Conservation (phyloP, 2,888 invertebrate genomes). For the Bibio marci region DNA sequence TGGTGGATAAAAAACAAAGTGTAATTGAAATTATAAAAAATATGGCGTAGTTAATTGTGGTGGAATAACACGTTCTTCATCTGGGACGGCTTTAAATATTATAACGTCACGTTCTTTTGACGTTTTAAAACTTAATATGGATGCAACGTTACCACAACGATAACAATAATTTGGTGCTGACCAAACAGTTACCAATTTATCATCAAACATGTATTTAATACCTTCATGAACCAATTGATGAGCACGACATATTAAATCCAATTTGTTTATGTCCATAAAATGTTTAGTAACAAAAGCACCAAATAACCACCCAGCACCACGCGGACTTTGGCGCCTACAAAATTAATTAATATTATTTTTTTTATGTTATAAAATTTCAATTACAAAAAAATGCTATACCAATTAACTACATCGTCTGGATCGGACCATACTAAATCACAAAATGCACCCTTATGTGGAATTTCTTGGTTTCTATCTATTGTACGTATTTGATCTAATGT, state of each 20-base stretch:
- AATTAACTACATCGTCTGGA: constrained; percentile 89
- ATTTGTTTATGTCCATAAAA: constrained; percentile 84
- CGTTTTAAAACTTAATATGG: constrained; percentile 78
- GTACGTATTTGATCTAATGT: constrained; percentile 93
- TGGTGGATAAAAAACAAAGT: no score
- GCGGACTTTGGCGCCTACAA: constrained; percentile 67
- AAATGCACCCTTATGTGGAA: constrained; percentile 95
- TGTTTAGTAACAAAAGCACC: constrained; percentile 85
- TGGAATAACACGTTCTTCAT: constrained; percentile 84
- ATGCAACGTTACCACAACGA: constrained; percentile 95
- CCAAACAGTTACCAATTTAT: constrained; percentile 95
- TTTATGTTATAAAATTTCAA: no score
- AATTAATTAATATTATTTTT: no score
- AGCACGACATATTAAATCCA: constrained; percentile 90
- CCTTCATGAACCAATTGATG: constrained; percentile 99
- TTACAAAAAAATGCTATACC: no score
- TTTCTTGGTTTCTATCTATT: constrained; percentile 92
- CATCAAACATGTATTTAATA: constrained; percentile 95
- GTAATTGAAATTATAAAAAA: constrained; percentile 62
- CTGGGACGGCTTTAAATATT: constrained; percentile 91
- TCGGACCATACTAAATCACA: constrained; percentile 99
- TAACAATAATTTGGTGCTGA: constrained; percentile 99
- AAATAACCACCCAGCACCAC: constrained; percentile 97
- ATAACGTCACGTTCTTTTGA: constrained; percentile 62
- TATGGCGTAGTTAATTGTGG: constrained; percentile 88